Evolutionary conservation across 1,140 invertebrate species (phyloP), one percentile per base, ranked within the genome.

Genomic region (Aphaenogaster ashmeadi): DNA sequence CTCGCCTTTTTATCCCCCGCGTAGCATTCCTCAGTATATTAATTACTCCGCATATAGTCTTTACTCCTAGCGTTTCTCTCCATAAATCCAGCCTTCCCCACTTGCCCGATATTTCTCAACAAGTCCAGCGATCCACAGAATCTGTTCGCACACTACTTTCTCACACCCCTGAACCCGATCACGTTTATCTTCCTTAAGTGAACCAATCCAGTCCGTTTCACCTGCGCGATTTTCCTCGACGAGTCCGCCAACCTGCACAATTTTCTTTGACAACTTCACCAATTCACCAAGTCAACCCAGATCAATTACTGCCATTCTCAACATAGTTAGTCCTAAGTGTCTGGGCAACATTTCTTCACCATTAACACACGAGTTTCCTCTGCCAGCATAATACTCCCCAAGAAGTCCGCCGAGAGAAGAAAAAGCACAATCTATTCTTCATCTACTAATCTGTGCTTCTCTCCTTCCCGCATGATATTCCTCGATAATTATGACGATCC

Each of bases 341-440:
- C 27, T 11, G 11, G 13, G 11, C n/a, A 79, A n/a, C 27, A 52
- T 67, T 38, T 52, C 3, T 67, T 47, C 77, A 13, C n/a, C n/a
- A 9, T 44, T 56, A 44, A 44, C 36, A 15, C 54, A 58, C 33
- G 2, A 38, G 58, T 74, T 36, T 41, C 13, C 36, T 41, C n/a
- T 9, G 54, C 52, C 36, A 54, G 54, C 72, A 58, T 58, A 21
- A 74, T 13, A 56, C 33, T 54, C 9, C 15, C 5, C 0, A 2
- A 38, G 5, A 74, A 58, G 52, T 27, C 7, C 54, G 36, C 36
- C 36, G n/a, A 41, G 38, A 67, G 36, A 15, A 15, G 11, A 50
- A 27, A 69, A 69, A 41, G 36, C 7, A 41, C 38, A 27, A 27
- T 18, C 21, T 75, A 58, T 21, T 66, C 77, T 64, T 79, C 60